Evolutionary conservation across 2,888 invertebrate species (phyloP), one percentile per base, ranked within the genome.

Genomic region (Drosophila mettleri): DNA sequence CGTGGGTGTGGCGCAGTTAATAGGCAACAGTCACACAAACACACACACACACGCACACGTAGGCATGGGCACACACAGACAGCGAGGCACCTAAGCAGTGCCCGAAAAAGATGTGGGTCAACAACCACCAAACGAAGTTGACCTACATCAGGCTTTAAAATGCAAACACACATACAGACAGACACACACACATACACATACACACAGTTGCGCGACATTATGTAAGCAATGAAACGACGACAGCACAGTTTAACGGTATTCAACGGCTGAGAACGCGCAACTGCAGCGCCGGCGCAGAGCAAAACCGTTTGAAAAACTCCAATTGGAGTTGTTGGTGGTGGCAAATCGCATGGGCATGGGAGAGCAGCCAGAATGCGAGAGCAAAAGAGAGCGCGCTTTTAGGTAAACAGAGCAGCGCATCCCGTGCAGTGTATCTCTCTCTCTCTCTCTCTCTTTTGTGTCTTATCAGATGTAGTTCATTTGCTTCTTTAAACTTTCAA

Each of bases 91-190:
- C 51, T 45, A 58, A 58, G 70, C 74, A 75, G 51, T 49, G 74
- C 77, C 48, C 39, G 14, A 80, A 82, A 71, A 69, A 87, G 72
- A 86, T 86, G 73, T 86, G 77, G 83, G 86, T 86, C 83, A 83
- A 87, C 85, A 80, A 87, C 85, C 85, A 84, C 87, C 87, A 78
- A 84, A 83, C 74, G 77, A 78, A 85, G 85, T 85, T 85, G 85
- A 85, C 85, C 85, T 86, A 85, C 74, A 72, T 86, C 45, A 73
- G 63, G 79, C 65, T 80, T 83, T 86, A 86, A 86, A 86, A 80
- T 86, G 83, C 81, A 78, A 62, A 63, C 67, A 63, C 45, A 63
- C 54, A 69, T 41, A 59, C 60, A 53, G 54, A 67, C 59, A 66
- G 38, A 45, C 61, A 31, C 29, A 46, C 48, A 61, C 43, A 33